Evolutionary conservation across 1,140 invertebrate species (phyloP).

Genomic region (Drosophila leontia): DNA sequence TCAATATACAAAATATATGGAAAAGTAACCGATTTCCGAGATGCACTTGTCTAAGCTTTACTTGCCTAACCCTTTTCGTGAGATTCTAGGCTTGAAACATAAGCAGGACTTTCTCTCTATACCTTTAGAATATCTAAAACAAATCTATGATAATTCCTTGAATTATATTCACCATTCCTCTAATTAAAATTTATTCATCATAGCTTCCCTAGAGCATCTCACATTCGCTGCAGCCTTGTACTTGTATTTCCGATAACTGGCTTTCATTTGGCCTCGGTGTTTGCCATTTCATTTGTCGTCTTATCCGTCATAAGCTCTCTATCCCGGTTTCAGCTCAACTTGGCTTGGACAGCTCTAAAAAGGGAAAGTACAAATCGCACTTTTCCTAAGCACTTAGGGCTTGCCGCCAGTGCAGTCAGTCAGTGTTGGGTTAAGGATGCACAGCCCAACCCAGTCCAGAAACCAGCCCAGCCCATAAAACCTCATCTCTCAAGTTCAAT

Average conservation of each 20-base stretch:
- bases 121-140: neutral
- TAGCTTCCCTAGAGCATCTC: conserved; percentile 19
- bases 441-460: conserved; percentile 19
- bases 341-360: conserved; percentile 45
- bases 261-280: conserved; percentile 35
- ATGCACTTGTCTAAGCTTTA: neutral
- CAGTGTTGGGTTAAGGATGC: conserved; percentile 55
- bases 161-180: no score
- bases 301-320: conserved; percentile 48
- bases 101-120: no score
- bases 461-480: conserved; percentile 30
- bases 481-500: conserved; percentile 49
- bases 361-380: conserved; percentile 76
- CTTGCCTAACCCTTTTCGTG: neutral
- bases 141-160: no score
- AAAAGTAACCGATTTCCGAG: conserved; percentile 1
- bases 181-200: no score
- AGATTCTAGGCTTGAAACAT: neutral
- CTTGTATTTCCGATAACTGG: conserved; percentile 14
- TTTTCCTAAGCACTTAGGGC: conserved; percentile 60
- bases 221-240: conserved; percentile 5
- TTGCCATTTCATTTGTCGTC: conserved; percentile 55
- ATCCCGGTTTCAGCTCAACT: conserved; percentile 12
- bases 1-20: conserved; percentile 2
- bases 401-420: conserved; percentile 29